Conservation (phyloP, 2,113 vertebrate species). For the Rhinolophus sinicus region DNA sequence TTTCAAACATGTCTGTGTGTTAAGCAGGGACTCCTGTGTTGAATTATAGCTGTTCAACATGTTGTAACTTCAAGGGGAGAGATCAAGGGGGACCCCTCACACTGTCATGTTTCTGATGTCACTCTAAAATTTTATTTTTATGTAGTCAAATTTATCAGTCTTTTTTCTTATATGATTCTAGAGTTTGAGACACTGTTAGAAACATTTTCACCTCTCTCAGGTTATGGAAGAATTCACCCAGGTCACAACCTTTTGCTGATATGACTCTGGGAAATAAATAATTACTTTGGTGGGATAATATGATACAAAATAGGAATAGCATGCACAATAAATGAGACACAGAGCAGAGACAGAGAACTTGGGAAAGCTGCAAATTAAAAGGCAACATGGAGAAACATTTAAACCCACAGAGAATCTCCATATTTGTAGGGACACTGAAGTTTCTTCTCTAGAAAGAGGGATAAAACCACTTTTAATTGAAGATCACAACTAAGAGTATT, state of each 20-base stretch:
- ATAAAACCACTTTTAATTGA: background rate
- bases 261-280: background rate
- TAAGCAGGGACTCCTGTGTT: too few relatives aligned
- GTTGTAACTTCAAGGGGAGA: too few relatives aligned
- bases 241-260: background rate
- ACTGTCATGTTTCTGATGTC: too few relatives aligned
- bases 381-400: background rate
- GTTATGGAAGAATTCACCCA: background rate
- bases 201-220: background rate
- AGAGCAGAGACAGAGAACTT: background rate
- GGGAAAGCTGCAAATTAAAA: background rate
- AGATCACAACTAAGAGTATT: background rate
- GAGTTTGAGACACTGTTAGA: background rate
- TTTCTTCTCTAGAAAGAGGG: background rate
- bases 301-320: background rate
- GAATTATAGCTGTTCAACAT: too few relatives aligned
- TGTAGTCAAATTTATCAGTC: background rate
- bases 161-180: background rate
- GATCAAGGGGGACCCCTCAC: too few relatives aligned
- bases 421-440: background rate
- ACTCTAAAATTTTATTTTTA: background rate
- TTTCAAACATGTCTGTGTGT: too few relatives aligned
- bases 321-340: background rate
- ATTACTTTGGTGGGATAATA: background rate
- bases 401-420: background rate